Evolutionary conservation across 2,888 invertebrate genomes (phyloP).

Genomic region (Nomada goodeniana): DNA sequence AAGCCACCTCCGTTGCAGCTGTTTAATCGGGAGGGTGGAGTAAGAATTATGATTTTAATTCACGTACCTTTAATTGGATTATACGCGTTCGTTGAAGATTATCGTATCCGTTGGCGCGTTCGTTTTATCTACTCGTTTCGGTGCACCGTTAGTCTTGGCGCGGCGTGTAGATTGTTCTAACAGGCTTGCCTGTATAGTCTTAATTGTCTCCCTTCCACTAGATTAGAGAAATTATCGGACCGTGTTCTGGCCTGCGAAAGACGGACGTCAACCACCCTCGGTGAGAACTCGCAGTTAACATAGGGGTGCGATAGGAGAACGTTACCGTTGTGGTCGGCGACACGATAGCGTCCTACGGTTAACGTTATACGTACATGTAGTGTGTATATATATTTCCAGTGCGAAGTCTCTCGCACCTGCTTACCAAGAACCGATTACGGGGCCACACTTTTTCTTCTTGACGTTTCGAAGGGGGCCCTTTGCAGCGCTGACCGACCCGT

Average conservation of each 20-base stretch:
- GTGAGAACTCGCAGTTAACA: constrained; percentile 66
- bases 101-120: neutral
- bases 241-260: constrained; percentile 61
- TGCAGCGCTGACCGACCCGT: constrained; percentile 3
- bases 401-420: constrained; percentile 64
- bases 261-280: constrained; percentile 63
- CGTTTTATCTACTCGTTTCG: neutral
- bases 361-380: constrained; percentile 27
- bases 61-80: neutral
- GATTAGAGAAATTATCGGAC: constrained; percentile 60
- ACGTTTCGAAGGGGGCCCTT: constrained; percentile 35
- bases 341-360: constrained; percentile 59
- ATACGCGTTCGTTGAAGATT: neutral
- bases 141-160: neutral
- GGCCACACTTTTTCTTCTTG: constrained; percentile 57
- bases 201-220: constrained; percentile 45
- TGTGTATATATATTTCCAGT: constrained; percentile 39
- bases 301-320: constrained; percentile 71
- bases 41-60: neutral
- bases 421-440: constrained; percentile 53
- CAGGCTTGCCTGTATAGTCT: constrained; percentile 34
- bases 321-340: constrained; percentile 54
- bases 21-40: neutral
- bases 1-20: no score
- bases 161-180: constrained; percentile 2